Evolutionary conservation across 2,888 invertebrate species (phyloP).

Genomic region (Oscheius sp.): DNA sequence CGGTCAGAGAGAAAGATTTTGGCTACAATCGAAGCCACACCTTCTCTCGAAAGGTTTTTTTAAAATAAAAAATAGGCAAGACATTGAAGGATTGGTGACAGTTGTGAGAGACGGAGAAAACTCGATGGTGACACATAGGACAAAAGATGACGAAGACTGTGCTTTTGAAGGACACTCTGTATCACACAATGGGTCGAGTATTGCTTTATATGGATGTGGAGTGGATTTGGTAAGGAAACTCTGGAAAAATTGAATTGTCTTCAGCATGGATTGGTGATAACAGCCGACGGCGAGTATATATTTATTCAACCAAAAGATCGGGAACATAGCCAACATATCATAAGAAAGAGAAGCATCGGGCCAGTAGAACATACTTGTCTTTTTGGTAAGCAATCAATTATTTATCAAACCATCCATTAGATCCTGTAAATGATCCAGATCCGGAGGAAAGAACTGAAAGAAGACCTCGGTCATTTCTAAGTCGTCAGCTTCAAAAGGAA

Average conservation of each 20-base stretch:
- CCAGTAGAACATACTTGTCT: slow-evolving; percentile 48
- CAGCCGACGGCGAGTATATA: slow-evolving; percentile 48
- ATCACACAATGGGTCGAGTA: slow-evolving; percentile 37
- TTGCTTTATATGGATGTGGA: slow-evolving; percentile 59
- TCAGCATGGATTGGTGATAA: slow-evolving; percentile 58
- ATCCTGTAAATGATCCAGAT: slow-evolving; percentile 54
- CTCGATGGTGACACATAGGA: slow-evolving; percentile 22
- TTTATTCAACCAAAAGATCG: slow-evolving; percentile 50
- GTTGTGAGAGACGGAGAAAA: slow-evolving; percentile 35
- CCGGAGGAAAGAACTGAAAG: slow-evolving; percentile 48
- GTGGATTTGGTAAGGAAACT: slow-evolving; percentile 51
- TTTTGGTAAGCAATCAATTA: slow-evolving; percentile 39
- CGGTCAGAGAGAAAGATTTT: slow-evolving; percentile 19
- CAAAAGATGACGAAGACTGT: slow-evolving; percentile 43
- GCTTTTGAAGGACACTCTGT: slow-evolving; percentile 50
- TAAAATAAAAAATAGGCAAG: too few relatives aligned
- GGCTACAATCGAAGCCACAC: slow-evolving; percentile 11
- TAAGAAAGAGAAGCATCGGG: slow-evolving; percentile 51
- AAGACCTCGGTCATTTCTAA: background rate
- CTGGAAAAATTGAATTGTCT: background rate
- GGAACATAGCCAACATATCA: slow-evolving; percentile 39
- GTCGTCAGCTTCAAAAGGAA: background rate
- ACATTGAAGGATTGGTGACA: slow-evolving; percentile 40
- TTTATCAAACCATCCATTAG: slow-evolving; percentile 32
- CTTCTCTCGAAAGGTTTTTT: slow-evolving; percentile 16